Evolutionary conservation across 2,113 vertebrate species (phyloP).

Genomic region (Hyaena hyaena): DNA sequence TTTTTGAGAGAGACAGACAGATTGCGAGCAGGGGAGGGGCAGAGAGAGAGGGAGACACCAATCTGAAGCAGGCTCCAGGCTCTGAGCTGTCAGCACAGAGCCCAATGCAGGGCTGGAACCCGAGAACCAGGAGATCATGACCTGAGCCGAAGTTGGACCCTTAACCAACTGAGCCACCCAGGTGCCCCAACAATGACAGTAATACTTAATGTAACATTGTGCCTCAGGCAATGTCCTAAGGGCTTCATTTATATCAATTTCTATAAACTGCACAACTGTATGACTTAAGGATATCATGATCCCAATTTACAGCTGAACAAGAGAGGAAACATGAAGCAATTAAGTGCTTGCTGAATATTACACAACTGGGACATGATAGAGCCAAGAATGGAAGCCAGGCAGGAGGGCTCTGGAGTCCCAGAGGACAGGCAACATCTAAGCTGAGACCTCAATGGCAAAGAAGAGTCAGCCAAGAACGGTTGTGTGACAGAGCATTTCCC

Average conservation of each 20-base stretch:
- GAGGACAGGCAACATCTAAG: not conserved
- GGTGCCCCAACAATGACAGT: not conserved
- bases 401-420: too few species aligned
- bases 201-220: not conserved
- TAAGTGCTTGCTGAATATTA: not conserved
- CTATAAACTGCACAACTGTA: not conserved
- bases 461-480: not conserved
- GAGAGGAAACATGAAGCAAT: not conserved
- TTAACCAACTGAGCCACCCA: too few species aligned
- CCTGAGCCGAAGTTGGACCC: too few species aligned
- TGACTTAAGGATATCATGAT: not conserved
- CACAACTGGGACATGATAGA: not conserved
- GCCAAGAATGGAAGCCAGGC: not conserved
- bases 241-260: not conserved
- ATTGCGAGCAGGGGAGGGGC: too few species aligned
- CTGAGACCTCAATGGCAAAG: not conserved
- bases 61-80: too few species aligned
- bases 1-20: too few species aligned
- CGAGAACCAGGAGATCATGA: too few species aligned
- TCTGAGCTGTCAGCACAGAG: too few species aligned
- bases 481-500: not conserved
- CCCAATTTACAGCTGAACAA: not conserved
- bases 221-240: not conserved
- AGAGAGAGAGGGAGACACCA: too few species aligned
- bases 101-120: too few species aligned